Percentiles rank a stretch among this genome's conserved stretches.
phyloP scores from a whole-genome alignment of 1,140 invertebrate genomes.

The Drosophila ficusphila region DNA sequence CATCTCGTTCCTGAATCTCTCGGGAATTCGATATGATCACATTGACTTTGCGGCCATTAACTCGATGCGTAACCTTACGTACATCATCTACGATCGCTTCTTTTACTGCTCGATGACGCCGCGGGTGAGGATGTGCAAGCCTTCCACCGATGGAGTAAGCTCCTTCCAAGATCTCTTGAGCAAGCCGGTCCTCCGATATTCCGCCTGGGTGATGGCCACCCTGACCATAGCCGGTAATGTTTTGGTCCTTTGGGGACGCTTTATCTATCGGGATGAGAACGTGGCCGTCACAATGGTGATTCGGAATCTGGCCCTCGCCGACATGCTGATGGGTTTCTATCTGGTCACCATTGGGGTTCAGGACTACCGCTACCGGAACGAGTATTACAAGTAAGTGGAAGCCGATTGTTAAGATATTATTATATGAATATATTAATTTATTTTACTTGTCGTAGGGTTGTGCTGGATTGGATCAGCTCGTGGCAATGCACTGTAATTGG shows the following conservation, averaged over 20 bases:
- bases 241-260: slow-evolving; percentile 89
- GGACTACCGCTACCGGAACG: slow-evolving; percentile 87
- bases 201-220: slow-evolving; percentile 90
- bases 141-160: slow-evolving; percentile 89
- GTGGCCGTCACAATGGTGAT: slow-evolving; percentile 88
- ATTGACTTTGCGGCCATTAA: slow-evolving; percentile 86
- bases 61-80: slow-evolving; percentile 85
- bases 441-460: too few relatives aligned
- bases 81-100: slow-evolving; percentile 89
- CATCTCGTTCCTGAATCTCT: slow-evolving; percentile 84
- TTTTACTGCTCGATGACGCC: slow-evolving; percentile 89
- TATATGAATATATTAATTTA: too few relatives aligned
- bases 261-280: slow-evolving; percentile 87
- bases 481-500: slow-evolving; percentile 88
- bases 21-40: slow-evolving; percentile 86
- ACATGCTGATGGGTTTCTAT: slow-evolving; percentile 92
- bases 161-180: slow-evolving; percentile 88
- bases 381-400: slow-evolving; percentile 85
- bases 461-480: slow-evolving; percentile 89
- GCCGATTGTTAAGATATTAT: not conserved
- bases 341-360: slow-evolving; percentile 89
- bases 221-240: slow-evolving; percentile 88
- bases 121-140: slow-evolving; percentile 87
- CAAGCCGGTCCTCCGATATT: slow-evolving; percentile 87
- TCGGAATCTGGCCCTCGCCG: slow-evolving; percentile 90